phyloP scores from a whole-genome alignment of 2,888 invertebrate genomes.

The Disparrhopalites patrizii region DNA sequence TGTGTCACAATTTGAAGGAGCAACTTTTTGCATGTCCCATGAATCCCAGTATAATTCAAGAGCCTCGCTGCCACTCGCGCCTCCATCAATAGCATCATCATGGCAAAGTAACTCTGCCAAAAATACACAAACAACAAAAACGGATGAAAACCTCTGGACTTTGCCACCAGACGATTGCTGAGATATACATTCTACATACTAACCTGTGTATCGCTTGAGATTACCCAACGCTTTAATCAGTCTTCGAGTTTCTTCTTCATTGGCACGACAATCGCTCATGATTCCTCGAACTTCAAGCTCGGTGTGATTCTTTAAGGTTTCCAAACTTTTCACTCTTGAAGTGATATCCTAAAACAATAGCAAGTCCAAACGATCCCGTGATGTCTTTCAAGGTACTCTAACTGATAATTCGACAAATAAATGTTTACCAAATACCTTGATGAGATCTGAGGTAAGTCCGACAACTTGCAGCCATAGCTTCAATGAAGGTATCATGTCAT shows the following conservation, averaged over 20 bases:
- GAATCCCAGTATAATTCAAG: constrained; percentile 80
- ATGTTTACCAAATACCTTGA: constrained; percentile 64
- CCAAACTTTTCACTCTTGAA: constrained; percentile 67
- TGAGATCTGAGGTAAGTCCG: constrained; percentile 69
- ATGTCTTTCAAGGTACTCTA: background rate
- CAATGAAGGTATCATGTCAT: constrained; percentile 65
- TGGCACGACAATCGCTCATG: constrained; percentile 62
- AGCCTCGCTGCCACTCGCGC: background rate
- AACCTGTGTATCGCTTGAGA: constrained; percentile 78
- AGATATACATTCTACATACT: constrained; percentile 35
- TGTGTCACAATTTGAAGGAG: constrained; percentile 42
- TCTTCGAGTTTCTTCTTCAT: constrained; percentile 76
- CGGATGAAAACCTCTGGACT: background rate
- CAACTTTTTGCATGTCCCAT: constrained; percentile 68
- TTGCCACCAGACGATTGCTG: no score
- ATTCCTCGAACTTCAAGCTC: constrained; percentile 75
- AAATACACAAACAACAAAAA: background rate
- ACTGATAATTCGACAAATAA: background rate
- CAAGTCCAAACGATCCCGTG: background rate
- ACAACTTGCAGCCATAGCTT: constrained; percentile 90
- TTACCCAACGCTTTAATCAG: constrained; percentile 80
- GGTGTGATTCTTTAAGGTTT: constrained; percentile 75
- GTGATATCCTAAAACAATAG: constrained; percentile 61
- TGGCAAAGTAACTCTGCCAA: constrained; percentile 28
- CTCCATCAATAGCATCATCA: constrained; percentile 7